Base-by-base conservation (phyloP, 2,888 invertebrate species). In the Macrosoma leucophasiata region DNA sequence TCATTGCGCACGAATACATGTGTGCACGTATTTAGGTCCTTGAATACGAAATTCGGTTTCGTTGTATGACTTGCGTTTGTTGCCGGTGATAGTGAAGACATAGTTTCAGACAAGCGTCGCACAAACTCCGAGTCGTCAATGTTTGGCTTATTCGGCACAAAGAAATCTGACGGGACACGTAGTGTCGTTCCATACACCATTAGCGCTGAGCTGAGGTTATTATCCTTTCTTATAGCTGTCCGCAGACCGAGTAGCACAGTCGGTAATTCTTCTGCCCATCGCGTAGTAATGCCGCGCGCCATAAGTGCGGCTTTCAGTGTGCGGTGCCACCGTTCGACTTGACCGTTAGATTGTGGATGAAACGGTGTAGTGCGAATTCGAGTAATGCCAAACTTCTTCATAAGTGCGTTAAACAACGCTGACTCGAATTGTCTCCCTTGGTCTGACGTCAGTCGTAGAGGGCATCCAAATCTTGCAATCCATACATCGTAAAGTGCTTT, bases 391-490 rank as follows among this genome's bases (percentile, higher is more conserved):
- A 24, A 21, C 4, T 14, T 14, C 8, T 12, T 26, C 2, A 15
- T 13, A 7, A 36, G 13, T 1, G 6, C 7, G 3, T 17, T 15
- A 11, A 40, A 40, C 1, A 40, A 7, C 1, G 20, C n/a, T 6
- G 36, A 22, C 12, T 45, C 41, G 3, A 48, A 38, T 21, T 38
- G 29, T n/a, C 33, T 7, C 17, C 47, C 38, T 38, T 48, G 47
- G 12, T 38, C 43, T 7, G 30, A 36, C 9, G 21, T 36, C 3
- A 33, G 9, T 7, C 29, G n/a, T 18, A 6, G 5, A 41, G 48
- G 44, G 12, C 35, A 36, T 12, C 45, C 47, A 21, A 34, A 46
- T 3, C 43, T 22, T 3, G 18, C 14, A 5, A 47, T 42, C 49
- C 48, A 52, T 1, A 13, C 21, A 12, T 42, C 34, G 26, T 43